Evolutionary conservation across 2,113 vertebrate genomes (phyloP).

Genomic region (Tragulus kanchil): DNA sequence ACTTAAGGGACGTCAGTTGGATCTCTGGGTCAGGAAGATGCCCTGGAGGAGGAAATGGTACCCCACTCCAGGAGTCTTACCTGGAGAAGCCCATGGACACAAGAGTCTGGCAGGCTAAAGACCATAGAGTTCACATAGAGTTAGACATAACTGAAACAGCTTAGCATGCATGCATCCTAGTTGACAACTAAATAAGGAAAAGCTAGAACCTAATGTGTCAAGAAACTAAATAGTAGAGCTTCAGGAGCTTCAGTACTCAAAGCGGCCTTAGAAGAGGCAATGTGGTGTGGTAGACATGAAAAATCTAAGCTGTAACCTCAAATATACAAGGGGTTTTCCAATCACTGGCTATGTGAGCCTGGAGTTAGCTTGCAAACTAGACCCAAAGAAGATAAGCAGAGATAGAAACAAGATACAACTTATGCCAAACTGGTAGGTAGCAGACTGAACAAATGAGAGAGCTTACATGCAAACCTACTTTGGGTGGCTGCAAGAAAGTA

Average conservation of each 20-base stretch:
- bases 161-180: neutral
- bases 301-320: neutral
- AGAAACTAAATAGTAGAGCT: neutral
- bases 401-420: neutral
- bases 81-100: neutral
- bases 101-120: neutral
- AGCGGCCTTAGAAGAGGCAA: neutral
- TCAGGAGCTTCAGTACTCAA: neutral
- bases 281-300: neutral
- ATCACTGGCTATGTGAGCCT: neutral
- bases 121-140: neutral
- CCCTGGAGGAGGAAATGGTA: neutral
- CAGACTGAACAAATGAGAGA: neutral
- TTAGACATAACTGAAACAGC: neutral
- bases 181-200: slow-evolving; percentile 27
- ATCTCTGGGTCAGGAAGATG: neutral
- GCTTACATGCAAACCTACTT: neutral
- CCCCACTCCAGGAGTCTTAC: neutral
- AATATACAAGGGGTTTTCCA: neutral
- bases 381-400: neutral
- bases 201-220: neutral
- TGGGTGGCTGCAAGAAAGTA: neutral
- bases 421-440: neutral
- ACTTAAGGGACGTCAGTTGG: neutral
- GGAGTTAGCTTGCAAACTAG: neutral